phyloP scores from a whole-genome alignment of 2,888 invertebrate genomes.

The Drosophila anceps region DNA sequence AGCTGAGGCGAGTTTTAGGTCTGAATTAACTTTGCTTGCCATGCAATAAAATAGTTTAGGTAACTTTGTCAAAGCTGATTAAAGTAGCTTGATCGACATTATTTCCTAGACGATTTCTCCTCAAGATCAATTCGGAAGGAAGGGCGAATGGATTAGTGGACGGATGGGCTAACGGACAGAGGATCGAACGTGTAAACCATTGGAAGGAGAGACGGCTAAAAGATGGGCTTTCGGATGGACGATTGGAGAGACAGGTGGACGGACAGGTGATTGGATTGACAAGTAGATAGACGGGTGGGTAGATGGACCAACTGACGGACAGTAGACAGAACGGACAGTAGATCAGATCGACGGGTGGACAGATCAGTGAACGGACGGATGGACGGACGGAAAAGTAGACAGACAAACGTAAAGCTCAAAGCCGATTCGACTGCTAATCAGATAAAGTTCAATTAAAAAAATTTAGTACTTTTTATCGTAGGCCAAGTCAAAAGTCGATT shows the following conservation, averaged over 20 bases:
- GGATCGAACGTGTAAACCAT: too few relatives aligned
- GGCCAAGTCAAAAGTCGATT: not conserved
- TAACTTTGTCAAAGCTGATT: not conserved
- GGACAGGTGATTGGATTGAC: too few relatives aligned
- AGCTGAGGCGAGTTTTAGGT: too few relatives aligned
- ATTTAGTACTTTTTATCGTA: too few relatives aligned
- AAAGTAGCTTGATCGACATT: not conserved
- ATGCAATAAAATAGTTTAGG: not conserved
- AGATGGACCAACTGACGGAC: not conserved
- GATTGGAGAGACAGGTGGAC: not conserved
- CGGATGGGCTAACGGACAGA: not conserved
- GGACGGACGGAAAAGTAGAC: not conserved
- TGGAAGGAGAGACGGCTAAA: too few relatives aligned
- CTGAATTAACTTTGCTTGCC: not conserved
- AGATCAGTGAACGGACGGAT: not conserved
- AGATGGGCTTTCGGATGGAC: too few relatives aligned
- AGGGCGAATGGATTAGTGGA: accelerated
- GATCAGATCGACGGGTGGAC: too few relatives aligned
- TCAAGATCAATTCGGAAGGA: not conserved
- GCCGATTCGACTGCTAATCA: not conserved
- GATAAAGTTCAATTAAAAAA: too few relatives aligned
- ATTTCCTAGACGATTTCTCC: not conserved
- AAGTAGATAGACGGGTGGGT: too few relatives aligned
- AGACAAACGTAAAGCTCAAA: not conserved
- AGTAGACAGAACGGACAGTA: too few relatives aligned